Conservation (phyloP, 2,113 vertebrate genomes). For the Nycticryphes semicollaris region DNA sequence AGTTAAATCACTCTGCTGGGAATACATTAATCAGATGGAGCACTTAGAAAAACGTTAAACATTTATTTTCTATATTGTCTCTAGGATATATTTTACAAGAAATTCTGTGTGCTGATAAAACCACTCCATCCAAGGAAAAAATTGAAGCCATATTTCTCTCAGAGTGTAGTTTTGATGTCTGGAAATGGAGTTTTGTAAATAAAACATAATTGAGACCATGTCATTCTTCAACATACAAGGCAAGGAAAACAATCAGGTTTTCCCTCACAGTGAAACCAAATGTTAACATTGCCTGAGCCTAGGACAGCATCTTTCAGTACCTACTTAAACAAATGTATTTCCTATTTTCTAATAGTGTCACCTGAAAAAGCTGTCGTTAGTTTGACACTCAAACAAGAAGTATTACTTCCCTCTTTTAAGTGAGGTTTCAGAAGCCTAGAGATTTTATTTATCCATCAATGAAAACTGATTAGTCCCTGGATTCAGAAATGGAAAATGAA, state of each 20-base stretch:
- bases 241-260: not conserved
- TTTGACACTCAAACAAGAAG: not conserved
- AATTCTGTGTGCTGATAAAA: not conserved
- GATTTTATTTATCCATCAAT: not conserved
- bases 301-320: not conserved
- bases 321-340: not conserved
- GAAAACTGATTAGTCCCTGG: not conserved
- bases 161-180: not conserved
- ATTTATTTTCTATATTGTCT: not conserved
- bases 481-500: not conserved
- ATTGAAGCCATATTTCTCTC: conserved; percentile 31
- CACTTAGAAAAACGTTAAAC: not conserved
- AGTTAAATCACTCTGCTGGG: not conserved
- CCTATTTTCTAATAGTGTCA: not conserved
- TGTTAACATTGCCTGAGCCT: not conserved
- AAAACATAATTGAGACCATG: not conserved
- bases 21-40: not conserved
- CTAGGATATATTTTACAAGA: not conserved
- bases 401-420: not conserved
- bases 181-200: conserved; percentile 4
- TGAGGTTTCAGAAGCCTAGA: not conserved
- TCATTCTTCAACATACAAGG: not conserved
- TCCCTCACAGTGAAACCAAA: not conserved
- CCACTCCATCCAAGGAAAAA: not conserved
- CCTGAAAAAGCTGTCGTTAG: not conserved